Conservation (phyloP, 2,888 invertebrate genomes). For the Cheilosia vulpina region DNA sequence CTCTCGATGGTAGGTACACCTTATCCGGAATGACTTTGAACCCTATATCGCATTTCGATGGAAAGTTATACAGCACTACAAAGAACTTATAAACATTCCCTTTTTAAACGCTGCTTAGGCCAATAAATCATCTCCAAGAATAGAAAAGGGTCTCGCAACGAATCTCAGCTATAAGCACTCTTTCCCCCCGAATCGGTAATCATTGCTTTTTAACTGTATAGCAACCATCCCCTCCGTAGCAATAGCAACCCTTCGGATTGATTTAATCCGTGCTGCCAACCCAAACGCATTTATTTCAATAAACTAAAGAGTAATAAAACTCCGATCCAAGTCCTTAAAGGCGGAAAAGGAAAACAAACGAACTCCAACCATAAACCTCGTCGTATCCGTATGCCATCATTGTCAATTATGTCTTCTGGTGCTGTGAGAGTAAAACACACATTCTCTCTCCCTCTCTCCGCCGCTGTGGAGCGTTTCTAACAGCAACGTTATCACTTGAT, state of each 20-base stretch:
- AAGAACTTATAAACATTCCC: neutral
- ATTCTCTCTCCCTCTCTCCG: constrained; percentile 37
- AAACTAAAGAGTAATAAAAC: constrained; percentile 23
- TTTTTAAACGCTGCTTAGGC: neutral
- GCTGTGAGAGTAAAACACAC: neutral
- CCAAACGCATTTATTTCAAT: constrained; percentile 29
- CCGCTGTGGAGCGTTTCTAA: constrained; percentile 39
- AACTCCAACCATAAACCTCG: neutral
- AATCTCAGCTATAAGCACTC: neutral
- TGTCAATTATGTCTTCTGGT: neutral
- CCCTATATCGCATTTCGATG: neutral
- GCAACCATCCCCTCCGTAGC: neutral
- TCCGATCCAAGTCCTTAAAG: neutral
- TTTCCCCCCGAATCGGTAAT: constrained; percentile 19
- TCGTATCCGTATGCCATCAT: neutral
- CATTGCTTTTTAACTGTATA: constrained; percentile 27
- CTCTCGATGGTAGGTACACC: neutral
- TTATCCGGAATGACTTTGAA: neutral
- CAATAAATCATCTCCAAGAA: constrained; percentile 26
- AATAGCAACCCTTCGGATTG: constrained; percentile 10
- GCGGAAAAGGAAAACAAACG: neutral
- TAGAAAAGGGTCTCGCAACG: neutral
- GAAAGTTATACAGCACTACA: neutral
- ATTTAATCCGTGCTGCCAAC: constrained; percentile 18
- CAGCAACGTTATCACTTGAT: constrained; percentile 73